A percentile compares a stretch with the other conserved stretches of the same genome.
These are phyloP conservation scores for Saxidomus purpurata DNA, from an alignment of 1,140 invertebrate species.

Conservation along the genomic window DNA sequence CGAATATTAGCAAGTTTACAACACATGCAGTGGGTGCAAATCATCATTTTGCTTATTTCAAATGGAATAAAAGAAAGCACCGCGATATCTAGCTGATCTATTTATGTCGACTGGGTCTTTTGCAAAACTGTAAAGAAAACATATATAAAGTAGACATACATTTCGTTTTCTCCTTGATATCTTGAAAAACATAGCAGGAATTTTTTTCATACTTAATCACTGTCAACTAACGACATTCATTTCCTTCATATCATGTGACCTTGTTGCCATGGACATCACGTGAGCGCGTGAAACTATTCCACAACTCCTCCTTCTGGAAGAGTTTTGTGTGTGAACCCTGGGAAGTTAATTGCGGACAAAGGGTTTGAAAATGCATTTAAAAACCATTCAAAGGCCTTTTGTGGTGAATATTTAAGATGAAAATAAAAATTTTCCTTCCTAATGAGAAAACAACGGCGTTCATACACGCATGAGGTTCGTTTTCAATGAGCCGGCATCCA, in stretches of 20 bases:
- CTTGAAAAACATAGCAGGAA: too few relatives aligned
- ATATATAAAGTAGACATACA: too few relatives aligned
- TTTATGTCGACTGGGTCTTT: too few relatives aligned
- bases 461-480: conserved; percentile 5
- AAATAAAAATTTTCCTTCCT: conserved; percentile 19
- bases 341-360: conserved; percentile 50
- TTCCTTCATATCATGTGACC: conserved; percentile 19
- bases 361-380: conserved; percentile 54
- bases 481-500: not conserved
- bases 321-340: conserved; percentile 24
- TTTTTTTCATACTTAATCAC: not conserved
- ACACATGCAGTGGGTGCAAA: too few relatives aligned
- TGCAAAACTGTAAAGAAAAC: too few relatives aligned
- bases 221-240: not conserved
- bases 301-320: conserved; percentile 30
- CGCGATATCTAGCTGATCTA: too few relatives aligned
- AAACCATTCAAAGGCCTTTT: conserved; percentile 38
- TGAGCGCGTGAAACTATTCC: conserved; percentile 46
- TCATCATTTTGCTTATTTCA: too few relatives aligned
- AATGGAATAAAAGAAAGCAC: too few relatives aligned
- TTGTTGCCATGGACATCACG: conserved; percentile 51
- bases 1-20: too few relatives aligned
- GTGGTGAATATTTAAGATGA: conserved; percentile 11
- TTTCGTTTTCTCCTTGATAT: too few relatives aligned
- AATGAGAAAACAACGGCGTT: conserved; percentile 49